Conservation (phyloP, 2,113 vertebrate genomes). For the Neoarius graeffei region DNA sequence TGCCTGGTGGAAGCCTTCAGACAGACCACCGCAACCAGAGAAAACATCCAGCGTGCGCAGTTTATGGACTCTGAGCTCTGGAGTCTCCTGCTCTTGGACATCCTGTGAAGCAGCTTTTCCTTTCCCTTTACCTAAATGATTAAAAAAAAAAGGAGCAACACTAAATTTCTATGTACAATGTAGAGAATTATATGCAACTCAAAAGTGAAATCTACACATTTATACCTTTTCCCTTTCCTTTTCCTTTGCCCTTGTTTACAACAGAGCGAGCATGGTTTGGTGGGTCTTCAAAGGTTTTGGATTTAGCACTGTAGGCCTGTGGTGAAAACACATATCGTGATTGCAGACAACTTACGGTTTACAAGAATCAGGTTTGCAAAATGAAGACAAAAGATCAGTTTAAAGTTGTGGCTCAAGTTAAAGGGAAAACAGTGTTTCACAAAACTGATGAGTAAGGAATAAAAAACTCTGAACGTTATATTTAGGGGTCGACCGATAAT, state of each 20-base stretch:
- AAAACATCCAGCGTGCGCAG: conserved; percentile 91
- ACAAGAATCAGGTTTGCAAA: neutral
- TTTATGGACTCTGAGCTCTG: conserved; percentile 71
- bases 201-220: neutral
- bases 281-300: conserved; percentile 91
- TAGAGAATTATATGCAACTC: too few relatives aligned
- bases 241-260: conserved; percentile 88
- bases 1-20: conserved; percentile 96
- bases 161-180: neutral
- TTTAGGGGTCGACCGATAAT: too few relatives aligned
- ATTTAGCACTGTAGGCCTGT: conserved; percentile 91
- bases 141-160: neutral
- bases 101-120: conserved; percentile 72
- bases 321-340: neutral
- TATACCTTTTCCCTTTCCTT: conserved; percentile 94
- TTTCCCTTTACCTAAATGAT: conserved; percentile 83
- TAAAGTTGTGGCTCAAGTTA: neutral
- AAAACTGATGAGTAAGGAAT: neutral
- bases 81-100: conserved; percentile 65
- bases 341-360: neutral
- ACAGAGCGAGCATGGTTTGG: conserved; percentile 91
- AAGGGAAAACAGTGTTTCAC: neutral
- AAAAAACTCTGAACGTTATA: too few relatives aligned
- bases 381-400: neutral
- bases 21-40: conserved; percentile 92